phyloP scores from a whole-genome alignment of 2,888 invertebrate species.

The Laothoe populi region DNA sequence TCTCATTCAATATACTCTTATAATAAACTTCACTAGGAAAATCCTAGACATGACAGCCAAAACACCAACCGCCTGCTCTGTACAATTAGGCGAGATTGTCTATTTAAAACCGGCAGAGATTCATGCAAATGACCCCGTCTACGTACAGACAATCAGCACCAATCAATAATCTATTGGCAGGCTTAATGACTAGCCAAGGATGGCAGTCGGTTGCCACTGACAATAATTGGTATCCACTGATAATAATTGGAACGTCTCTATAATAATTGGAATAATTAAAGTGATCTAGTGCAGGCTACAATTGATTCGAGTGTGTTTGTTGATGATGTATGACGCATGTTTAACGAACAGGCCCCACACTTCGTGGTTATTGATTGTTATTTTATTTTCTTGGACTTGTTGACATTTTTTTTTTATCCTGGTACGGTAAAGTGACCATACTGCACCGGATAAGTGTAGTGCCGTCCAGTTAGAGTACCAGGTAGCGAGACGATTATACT shows the following conservation, averaged over 20 bases:
- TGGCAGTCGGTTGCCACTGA: slow-evolving; percentile 60
- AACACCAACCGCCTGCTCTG: slow-evolving; percentile 51
- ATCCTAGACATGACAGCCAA: too few relatives aligned
- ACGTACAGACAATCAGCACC: slow-evolving; percentile 78
- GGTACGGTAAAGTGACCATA: too few relatives aligned
- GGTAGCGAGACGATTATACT: too few relatives aligned
- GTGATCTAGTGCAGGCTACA: slow-evolving; percentile 48
- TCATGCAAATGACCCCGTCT: slow-evolving; percentile 75
- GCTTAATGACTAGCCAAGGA: slow-evolving; percentile 82
- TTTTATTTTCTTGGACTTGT: not conserved
- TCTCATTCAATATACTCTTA: too few relatives aligned
- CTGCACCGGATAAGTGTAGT: too few relatives aligned
- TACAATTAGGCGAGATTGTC: slow-evolving; percentile 71
- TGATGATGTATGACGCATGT: slow-evolving; percentile 27
- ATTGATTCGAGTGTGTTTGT: slow-evolving; percentile 49
- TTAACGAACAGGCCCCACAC: not conserved
- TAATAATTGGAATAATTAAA: slow-evolving; percentile 78
- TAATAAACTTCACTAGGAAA: too few relatives aligned
- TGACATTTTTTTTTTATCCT: too few relatives aligned
- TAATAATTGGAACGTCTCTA: slow-evolving; percentile 70
- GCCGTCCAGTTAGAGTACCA: too few relatives aligned
- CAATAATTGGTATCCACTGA: slow-evolving; percentile 69
- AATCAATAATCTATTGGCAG: slow-evolving; percentile 84
- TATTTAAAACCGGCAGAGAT: slow-evolving; percentile 76
- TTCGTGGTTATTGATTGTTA: not conserved